Percentiles rank a stretch among this genome's conserved stretches.
Evolutionary conservation across 2,113 vertebrate genomes (phyloP).

Genomic region (Coptodon rendalli): DNA sequence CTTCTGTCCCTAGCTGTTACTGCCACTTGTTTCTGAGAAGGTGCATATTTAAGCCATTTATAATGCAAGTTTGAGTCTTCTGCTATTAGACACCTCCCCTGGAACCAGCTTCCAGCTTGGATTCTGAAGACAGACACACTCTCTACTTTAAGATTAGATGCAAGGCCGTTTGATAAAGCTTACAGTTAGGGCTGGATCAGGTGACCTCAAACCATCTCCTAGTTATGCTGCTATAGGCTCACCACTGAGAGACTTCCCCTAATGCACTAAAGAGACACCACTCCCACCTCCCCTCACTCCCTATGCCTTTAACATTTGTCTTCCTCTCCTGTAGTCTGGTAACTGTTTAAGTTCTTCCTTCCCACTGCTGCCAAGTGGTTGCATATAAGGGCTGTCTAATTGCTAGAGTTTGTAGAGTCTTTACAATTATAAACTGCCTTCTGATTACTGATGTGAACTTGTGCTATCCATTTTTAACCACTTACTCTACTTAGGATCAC

Average conservation of each 20-base stretch:
- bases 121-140: neutral
- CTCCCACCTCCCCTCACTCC: neutral
- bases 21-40: neutral
- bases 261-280: neutral
- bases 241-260: neutral
- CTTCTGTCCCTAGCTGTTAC: neutral
- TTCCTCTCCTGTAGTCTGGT: neutral
- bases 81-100: neutral
- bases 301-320: rapidly evolving
- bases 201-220: neutral
- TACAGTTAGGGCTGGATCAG: neutral
- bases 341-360: neutral
- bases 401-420: neutral
- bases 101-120: neutral
- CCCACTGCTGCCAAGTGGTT: neutral
- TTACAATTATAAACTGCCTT: neutral
- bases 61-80: neutral
- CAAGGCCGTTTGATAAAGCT: neutral
- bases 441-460: neutral
- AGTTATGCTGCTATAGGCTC: neutral
- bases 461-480: neutral
- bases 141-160: neutral
- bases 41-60: neutral
- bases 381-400: neutral
- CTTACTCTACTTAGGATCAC: neutral